Conservation (phyloP, 2,113 vertebrate species). For the Cavia aperea region DNA sequence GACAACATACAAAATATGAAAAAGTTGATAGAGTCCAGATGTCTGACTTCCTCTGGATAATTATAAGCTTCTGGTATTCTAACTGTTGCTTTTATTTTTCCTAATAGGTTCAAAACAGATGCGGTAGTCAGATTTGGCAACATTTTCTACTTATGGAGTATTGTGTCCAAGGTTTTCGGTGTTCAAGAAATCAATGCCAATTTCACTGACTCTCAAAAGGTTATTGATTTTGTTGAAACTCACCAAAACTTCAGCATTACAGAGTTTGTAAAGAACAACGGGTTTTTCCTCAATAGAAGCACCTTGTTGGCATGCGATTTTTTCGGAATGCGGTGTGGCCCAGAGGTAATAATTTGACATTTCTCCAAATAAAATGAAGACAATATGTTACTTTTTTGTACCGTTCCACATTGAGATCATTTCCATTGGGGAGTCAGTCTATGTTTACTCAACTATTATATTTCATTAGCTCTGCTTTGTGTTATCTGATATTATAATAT, state of each 20-base stretch:
- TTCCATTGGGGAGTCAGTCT: background rate
- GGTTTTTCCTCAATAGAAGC: constrained; percentile 77
- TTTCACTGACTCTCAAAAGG: constrained; percentile 48
- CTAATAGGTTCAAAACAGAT: constrained; percentile 75
- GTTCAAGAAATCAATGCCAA: constrained; percentile 35
- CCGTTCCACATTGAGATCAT: background rate
- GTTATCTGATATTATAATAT: background rate
- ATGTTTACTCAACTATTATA: background rate
- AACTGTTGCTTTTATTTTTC: constrained; percentile 53
- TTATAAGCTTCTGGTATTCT: background rate
- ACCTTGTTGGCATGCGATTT: constrained; percentile 78
- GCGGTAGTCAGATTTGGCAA: constrained; percentile 73
- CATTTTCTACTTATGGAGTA: constrained; percentile 77
- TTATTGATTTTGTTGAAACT: constrained; percentile 70
- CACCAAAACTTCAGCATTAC: constrained; percentile 80
- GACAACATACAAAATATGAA: background rate
- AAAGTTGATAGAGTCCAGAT: background rate
- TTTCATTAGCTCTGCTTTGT: background rate
- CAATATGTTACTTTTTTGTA: background rate
- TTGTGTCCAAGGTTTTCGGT: constrained; percentile 70
- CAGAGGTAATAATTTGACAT: constrained; percentile 72
- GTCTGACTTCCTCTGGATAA: background rate
- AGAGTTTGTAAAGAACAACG: constrained; percentile 77
- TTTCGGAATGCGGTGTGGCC: constrained; percentile 77
- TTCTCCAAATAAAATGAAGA: constrained; percentile 23